Percentiles rank a stretch among this genome's conserved stretches.
phyloP scores from a whole-genome alignment of 1,140 invertebrate species.

The Drosophila fuyamai region DNA sequence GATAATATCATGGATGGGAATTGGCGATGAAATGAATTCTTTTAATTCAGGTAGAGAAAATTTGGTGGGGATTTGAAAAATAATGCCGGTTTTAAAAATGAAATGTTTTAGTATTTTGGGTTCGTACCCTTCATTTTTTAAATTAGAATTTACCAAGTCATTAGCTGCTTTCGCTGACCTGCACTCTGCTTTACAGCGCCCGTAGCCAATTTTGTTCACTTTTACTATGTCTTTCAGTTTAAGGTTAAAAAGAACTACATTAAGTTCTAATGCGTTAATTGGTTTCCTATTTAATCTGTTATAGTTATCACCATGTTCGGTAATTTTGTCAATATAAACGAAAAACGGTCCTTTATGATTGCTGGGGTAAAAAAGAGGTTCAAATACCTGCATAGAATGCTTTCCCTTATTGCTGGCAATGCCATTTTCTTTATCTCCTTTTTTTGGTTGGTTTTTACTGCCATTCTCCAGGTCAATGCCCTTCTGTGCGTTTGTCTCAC shows the following conservation, averaged over 20 bases:
- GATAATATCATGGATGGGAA: constrained; percentile 1
- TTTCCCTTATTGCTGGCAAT: constrained; percentile 1
- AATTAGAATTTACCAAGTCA: constrained; percentile 1
- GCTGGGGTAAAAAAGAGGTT: neutral
- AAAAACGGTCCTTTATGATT: neutral
- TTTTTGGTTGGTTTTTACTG: constrained; percentile 1
- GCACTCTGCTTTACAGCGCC: too few relatives aligned
- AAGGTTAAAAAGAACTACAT: constrained; percentile 3
- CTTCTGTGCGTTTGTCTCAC: neutral
- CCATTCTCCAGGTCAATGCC: neutral
- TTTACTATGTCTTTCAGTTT: neutral
- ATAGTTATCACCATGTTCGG: neutral
- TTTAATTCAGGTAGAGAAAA: constrained; percentile 4
- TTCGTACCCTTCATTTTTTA: constrained; percentile 2
- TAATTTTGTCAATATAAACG: neutral
- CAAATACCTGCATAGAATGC: neutral
- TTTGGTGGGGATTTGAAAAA: constrained; percentile 2
- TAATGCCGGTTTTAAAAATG: neutral
- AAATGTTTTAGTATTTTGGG: constrained; percentile 1
- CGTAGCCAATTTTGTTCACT: neutral
- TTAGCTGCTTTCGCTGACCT: constrained; percentile 1
- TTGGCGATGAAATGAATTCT: constrained; percentile 1
- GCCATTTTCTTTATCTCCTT: neutral
- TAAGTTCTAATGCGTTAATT: neutral
- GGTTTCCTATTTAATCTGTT: neutral